Evolutionary conservation across 2,797 vertebrate genomes (phyloP).

Genomic region (Yasuhikotakia modesta): DNA sequence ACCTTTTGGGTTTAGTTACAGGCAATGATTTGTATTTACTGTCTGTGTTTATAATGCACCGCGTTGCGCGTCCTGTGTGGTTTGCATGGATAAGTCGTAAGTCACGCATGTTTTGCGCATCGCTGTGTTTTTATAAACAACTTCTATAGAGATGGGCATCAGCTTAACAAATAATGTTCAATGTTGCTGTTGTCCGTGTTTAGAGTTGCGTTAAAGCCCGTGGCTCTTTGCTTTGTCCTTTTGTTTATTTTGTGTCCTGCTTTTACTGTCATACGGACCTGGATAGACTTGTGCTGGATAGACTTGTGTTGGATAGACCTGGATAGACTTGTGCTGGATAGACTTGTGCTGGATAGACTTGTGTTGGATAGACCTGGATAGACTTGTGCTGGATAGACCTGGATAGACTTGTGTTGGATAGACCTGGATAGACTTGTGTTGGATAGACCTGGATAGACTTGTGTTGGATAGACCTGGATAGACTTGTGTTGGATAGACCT

Average conservation of each 20-base stretch:
- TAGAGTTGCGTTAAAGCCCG: slow-evolving; percentile 13
- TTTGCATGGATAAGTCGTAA: neutral
- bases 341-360: too few species aligned
- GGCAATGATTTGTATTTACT: neutral
- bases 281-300: neutral
- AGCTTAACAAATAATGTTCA: neutral
- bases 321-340: neutral
- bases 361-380: slow-evolving; percentile 8
- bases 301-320: slow-evolving; percentile 18
- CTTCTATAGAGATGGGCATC: neutral
- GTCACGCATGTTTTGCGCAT: neutral
- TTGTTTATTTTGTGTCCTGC: slow-evolving; percentile 36
- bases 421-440: slow-evolving; percentile 7
- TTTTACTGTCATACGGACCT: slow-evolving; percentile 24
- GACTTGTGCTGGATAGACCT: too few species aligned
- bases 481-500: slow-evolving; percentile 18
- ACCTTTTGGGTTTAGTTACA: neutral
- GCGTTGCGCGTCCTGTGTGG: neutral
- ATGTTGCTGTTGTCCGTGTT: slow-evolving; percentile 10
- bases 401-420: too few species aligned
- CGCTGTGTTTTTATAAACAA: neutral
- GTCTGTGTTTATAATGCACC: neutral
- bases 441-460: slow-evolving; percentile 15
- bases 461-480: neutral
- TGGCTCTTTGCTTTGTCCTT: slow-evolving; percentile 32